Conservation (phyloP, 1,140 invertebrate genomes). For the Uloborus diversus region DNA sequence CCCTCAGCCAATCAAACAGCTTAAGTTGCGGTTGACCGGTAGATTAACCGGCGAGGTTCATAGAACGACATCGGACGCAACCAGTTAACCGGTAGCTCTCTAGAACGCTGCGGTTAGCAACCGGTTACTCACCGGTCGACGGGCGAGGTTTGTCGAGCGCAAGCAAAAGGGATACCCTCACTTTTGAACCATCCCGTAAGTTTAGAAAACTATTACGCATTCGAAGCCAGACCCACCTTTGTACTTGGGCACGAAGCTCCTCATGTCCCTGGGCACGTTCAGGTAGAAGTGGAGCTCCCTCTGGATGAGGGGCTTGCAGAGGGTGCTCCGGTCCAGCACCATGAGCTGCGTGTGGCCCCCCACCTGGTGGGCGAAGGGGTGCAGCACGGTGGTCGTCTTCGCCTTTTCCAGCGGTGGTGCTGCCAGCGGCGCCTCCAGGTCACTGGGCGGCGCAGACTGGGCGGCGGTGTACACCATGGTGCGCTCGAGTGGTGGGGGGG, state of each 20-base stretch:
- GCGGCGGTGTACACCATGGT: conserved; percentile 17
- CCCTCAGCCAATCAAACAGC: too few species aligned
- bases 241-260: conserved; percentile 65
- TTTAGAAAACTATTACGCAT: too few species aligned
- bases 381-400: conserved; percentile 44
- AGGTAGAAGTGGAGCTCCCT: conserved; percentile 67
- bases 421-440: conserved; percentile 24
- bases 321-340: conserved; percentile 64
- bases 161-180: too few species aligned
- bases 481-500: not conserved
- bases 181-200: too few species aligned
- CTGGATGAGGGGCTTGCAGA: conserved; percentile 67
- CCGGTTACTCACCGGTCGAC: too few species aligned
- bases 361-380: conserved; percentile 61
- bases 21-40: too few species aligned
- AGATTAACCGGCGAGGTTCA: too few species aligned
- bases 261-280: conserved; percentile 65
- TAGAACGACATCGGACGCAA: too few species aligned
- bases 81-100: too few species aligned
- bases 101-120: too few species aligned
- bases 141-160: too few species aligned
- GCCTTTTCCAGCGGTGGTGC: conserved; percentile 30
- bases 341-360: conserved; percentile 67
- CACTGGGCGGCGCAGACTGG: not conserved
- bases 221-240: conserved; percentile 67